Base-by-base conservation (phyloP, 1,140 invertebrate species). In the Drosophila murphyi region DNA sequence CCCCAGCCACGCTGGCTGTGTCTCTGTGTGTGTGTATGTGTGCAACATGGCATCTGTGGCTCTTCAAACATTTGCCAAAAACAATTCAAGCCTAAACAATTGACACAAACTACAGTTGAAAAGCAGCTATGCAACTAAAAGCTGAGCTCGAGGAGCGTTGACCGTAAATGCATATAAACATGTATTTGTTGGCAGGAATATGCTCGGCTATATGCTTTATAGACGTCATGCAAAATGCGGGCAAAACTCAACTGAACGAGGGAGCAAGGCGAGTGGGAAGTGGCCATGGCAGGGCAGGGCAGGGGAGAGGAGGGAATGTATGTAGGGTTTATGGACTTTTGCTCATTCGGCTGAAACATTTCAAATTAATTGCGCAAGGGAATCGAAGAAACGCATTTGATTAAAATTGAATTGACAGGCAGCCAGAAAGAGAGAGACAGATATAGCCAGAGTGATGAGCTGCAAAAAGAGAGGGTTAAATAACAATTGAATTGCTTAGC, bases 371-470 rank as follows among this genome's bases (percentile, higher is more conserved):
- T 89, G 85, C 85, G 81, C 72, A 64, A 71, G 85, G 85, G 85
- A 89, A 86, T 89, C 86, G 86, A 89, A 90, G 85, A 80, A 88
- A 82, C 55, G 71, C 85, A 89, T 90, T 89, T 89, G 86, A 90
- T 89, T 89, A 89, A 90, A 89, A 87, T 87, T 87, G 76, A 78
- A 78, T 82, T 85, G 80, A 90, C 85, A 81, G 71, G 8, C 39
- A 10, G 3, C 4, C 2, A 39, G 6, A 7, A 28, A 31, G 8
- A 7, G 29, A 41, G 29, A 2, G 6, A 12, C 5, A 54, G 34
- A 4, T 4, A 10, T 43, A 2, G 32, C 5, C 6, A 29, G 12
- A 10, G 39, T 6, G 34, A n/a, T 4, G 8, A 32, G 5, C 7
- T 12, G 45, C 20, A 12, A 10, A 5, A 8, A 59, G 47, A 59